Base-by-base conservation (phyloP, 2,113 vertebrate species). In the Megalops atlanticus region DNA sequence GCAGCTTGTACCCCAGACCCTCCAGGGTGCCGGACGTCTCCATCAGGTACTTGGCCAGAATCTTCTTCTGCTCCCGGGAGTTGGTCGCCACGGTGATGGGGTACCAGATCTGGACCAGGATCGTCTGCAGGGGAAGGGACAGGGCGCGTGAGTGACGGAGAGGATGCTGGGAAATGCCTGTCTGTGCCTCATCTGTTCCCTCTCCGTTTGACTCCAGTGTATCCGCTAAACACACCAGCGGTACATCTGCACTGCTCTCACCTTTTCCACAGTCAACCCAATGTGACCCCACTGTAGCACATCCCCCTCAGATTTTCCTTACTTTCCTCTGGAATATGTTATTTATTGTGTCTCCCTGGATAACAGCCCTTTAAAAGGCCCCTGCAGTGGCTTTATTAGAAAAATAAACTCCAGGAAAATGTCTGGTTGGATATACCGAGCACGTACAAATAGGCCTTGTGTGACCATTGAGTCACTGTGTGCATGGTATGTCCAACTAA, bases 61-160 rank as follows among this genome's bases (percentile, higher is more conserved):
- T 99, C 90, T 99, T 99, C 92, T 99, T 99, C 91, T 99, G 98
- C 78, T 99, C 97, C 89, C 98, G 96, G 27, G 98, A 99, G 93
- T 99, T 99, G 76, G 98, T 99, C 2, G 98, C 98, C 82, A 99
- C 98, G 24, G 98, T 99, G 89, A 99, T 97, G 85, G 98, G 98
- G 91, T 99, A 99, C 98, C 98, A 99, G 73, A 94, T 96, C 91
- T 99, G 98, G 84, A 99, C 98, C 88, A 99, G 96, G 90, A 98
- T 97, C 54, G 98, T 99, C 98, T 99, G 87, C 33, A 15, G 70
- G 35, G 89, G 84, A 71, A 87, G 90, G 33, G 84, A 79, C 80
- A 83, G 12, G 27, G 14, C 31, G n/a, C 31, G 24, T 74, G 31
- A 54, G 43, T 18, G 49, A 31, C 14, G 76, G n/a, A 80, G 16